phyloP scores from a whole-genome alignment of 1,140 invertebrate genomes.

The Callitettix versicolor region DNA sequence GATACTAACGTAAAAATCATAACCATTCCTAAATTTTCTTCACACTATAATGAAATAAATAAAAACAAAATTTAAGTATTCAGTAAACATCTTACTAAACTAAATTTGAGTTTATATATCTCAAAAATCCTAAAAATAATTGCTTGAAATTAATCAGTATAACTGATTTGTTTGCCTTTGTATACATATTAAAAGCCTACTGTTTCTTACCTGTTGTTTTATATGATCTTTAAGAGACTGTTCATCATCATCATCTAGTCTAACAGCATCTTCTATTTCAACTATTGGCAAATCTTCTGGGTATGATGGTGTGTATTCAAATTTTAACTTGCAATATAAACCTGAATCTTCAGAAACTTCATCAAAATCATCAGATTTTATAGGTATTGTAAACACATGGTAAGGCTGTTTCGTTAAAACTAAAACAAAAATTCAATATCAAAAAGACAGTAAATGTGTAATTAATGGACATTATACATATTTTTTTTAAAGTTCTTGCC shows the following conservation, averaged over 20 bases:
- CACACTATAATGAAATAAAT: conserved; percentile 41
- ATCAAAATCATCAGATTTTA: conserved; percentile 37
- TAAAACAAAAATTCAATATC: conserved; percentile 34
- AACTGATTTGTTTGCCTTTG: no score
- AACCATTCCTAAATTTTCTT: conserved; percentile 89
- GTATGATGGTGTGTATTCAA: conserved; percentile 77
- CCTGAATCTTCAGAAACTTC: conserved; percentile 30
- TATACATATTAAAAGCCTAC: no score
- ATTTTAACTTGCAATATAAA: conserved; percentile 43
- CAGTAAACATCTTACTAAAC: background rate
- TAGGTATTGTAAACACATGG: conserved; percentile 33
- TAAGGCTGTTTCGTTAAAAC: conserved; percentile 57
- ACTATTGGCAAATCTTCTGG: conserved; percentile 76
- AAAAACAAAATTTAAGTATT: conserved; percentile 7
- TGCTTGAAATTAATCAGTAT: no score
- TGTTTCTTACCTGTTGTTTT: conserved; percentile 46
- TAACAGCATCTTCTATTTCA: conserved; percentile 66
- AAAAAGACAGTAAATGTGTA: background rate
- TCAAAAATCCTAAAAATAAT: no score
- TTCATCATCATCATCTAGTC: conserved; percentile 63
- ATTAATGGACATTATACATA: no score
- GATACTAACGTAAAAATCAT: conserved; percentile 96
- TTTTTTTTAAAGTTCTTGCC: no score
- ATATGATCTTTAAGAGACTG: conserved; percentile 57
- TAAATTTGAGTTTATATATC: no score